These are phyloP conservation scores for Ceyx melanurus DNA, from an alignment of 2,113 vertebrate genomes.

Conservation along the genomic window DNA sequence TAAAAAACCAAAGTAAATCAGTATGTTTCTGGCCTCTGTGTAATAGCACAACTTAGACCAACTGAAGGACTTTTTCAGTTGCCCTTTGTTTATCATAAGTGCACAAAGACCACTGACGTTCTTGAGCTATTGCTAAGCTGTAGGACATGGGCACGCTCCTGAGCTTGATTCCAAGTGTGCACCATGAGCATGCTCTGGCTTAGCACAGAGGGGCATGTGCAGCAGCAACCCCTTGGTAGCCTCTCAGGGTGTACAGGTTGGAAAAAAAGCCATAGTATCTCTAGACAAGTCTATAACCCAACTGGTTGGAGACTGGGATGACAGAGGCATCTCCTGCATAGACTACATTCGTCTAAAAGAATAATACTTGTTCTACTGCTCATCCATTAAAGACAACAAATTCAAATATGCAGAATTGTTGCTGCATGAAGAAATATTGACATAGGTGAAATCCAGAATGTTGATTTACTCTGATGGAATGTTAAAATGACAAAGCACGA, in stretches of 20 bases:
- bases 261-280: neutral
- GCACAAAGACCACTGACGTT: neutral
- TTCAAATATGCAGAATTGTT: neutral
- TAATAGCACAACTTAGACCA: neutral
- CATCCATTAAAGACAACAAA: neutral
- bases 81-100: neutral
- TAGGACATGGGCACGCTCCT: accelerated
- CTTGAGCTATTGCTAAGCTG: too few relatives aligned
- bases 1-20: neutral
- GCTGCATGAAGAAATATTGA: neutral
- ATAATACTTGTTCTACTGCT: neutral
- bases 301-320: neutral
- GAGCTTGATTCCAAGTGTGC: neutral
- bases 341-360: neutral
- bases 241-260: neutral
- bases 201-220: neutral
- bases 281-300: neutral
- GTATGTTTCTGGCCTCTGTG: neutral
- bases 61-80: neutral
- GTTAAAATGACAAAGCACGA: neutral
- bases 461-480: neutral
- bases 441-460: neutral
- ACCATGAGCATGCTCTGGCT: neutral
- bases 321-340: neutral
- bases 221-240: neutral